Conservation (phyloP, 2,113 vertebrate species). For the Monopterus albus region DNA sequence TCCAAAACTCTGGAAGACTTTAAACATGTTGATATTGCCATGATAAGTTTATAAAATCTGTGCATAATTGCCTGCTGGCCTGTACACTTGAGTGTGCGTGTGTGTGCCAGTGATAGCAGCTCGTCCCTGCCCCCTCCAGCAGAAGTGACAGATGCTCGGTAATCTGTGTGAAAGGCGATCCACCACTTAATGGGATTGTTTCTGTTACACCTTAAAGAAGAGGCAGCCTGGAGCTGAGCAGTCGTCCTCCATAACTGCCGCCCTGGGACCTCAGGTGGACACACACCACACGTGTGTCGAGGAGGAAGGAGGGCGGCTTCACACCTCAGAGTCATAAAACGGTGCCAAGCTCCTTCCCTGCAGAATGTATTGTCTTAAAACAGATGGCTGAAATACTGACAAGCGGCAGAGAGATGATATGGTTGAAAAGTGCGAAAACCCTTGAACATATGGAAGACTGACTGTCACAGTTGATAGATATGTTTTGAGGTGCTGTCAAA, state of each 20-base stretch:
- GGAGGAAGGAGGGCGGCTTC: constrained; percentile 40
- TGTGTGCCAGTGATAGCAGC: constrained; percentile 56
- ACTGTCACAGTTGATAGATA: constrained; percentile 43
- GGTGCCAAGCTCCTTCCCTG: constrained; percentile 46
- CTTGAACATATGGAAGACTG: constrained; percentile 70
- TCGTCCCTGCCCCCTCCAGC: constrained; percentile 68
- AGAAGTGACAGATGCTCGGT: constrained; percentile 82
- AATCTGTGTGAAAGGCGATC: constrained; percentile 83
- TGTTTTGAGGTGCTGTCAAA: constrained; percentile 53
- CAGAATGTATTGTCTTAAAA: constrained; percentile 66
- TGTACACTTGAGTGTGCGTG: constrained; percentile 6
- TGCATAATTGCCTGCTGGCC: constrained; percentile 7
- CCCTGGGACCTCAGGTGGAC: constrained; percentile 81
- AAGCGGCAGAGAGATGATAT: constrained; percentile 62
- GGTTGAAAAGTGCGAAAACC: constrained; percentile 69
- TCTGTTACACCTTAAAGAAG: constrained; percentile 82
- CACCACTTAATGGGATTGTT: constrained; percentile 82
- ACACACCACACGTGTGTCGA: constrained; percentile 24
- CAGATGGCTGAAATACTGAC: constrained; percentile 79
- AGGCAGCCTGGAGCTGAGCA: constrained; percentile 70
- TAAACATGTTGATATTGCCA: neutral
- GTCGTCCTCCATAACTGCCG: constrained; percentile 73
- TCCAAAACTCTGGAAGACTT: constrained; percentile 7
- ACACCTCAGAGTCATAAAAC: constrained; percentile 74
- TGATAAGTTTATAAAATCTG: constrained; percentile 4